Evolutionary conservation across 2,797 vertebrate genomes (phyloP), one percentile per base, ranked within the genome.

Genomic region (Hybognathus amarus): DNA sequence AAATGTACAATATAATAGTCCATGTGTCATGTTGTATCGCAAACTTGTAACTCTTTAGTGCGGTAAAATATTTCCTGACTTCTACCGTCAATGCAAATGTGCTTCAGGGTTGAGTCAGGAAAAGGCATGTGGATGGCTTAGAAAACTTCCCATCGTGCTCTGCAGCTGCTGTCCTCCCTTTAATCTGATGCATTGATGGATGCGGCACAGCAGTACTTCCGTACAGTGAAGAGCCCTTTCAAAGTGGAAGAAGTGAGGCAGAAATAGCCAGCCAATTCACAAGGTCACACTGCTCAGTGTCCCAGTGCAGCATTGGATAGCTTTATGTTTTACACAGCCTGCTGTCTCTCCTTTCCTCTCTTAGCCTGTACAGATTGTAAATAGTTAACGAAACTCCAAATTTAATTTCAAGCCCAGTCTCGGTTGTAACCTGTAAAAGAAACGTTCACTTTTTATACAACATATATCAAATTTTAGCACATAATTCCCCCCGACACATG

Each of bases 221-320:
- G 85, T 86, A 47, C 36, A 85, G 86, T 90, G 89, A 90, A 89
- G 87, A 90, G 87, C 88, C 67, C 83, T 91, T 84, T 90, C 75
- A 91, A 90, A 92, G 90, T 92, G 91, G 89, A 91, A 90, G 91
- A 90, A 87, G 66, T 90, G 87, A 87, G 83, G 89, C 89, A 89
- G 90, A 94, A 93, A 93, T 93, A 93, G 91, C 89, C 33, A 92
- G 91, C 88, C 82, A 88, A 88, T 91, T 88, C 88, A 89, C 93
- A 95, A 95, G 93, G 94, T 95, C 94, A 86, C n/a, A 15, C 68
- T 79, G 88, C 91, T 90, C 89, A 82, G 77, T 84, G 87, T 88
- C 89, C 90, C 90, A 85, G 61, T 33, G 85, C 74, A 12, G 63
- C 83, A 73, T 56, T 80, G 84, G 74, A 54, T 54, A 64, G 76